Base-by-base conservation (phyloP, 1,140 invertebrate species). In the Diorhabda carinulata region DNA sequence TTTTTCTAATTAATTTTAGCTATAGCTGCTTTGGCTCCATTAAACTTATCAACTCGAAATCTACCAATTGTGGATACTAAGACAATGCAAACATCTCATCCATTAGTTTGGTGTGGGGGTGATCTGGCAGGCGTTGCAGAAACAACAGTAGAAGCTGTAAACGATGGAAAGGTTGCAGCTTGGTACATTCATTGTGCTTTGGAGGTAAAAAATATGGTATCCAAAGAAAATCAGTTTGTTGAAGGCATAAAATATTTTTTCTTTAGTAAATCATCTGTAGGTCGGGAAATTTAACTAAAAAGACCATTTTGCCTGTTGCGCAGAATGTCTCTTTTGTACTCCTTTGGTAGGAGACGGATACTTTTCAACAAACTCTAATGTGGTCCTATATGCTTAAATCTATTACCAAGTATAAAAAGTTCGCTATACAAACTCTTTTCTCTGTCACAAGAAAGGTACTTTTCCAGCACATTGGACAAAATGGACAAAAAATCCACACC, bases 111-210 rank as follows among this genome's bases (percentile, higher is more conserved):
- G 80, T 89, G 91, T 75, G 98, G 98, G 5, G 98, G 98, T 1
- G 98, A 99, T 83, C 77, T 98, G 5, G 95, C 93, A 5, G 97
- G 96, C 2, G 86, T 95, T 40, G 91, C 96, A 0, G 94, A 98
- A 81, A 99, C 97, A 0, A 98, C 97, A 0, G 97, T 99, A 0
- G 97, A 99, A 84, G 93, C 95, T 2, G 96, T 98, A 0, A 99
- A 99, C 81, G 97, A 99, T 84, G 97, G 97, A 42, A 99, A 99
- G 85, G 94, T 90, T 4, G 97, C 97, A 1, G 93, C 97, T 4
- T 98, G 97, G 97, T 87, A 88, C 74, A 98, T 99, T 61, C 98
- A 99, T 78, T 91, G 91, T 75, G 95, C 93, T 80, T 83, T 99
- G 63, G 94, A 97, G 86, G 92, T 94, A 78, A 76, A 66, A 74